phyloP scores from a whole-genome alignment of 2,797 vertebrate genomes.

The Anniella stebbinsi region DNA sequence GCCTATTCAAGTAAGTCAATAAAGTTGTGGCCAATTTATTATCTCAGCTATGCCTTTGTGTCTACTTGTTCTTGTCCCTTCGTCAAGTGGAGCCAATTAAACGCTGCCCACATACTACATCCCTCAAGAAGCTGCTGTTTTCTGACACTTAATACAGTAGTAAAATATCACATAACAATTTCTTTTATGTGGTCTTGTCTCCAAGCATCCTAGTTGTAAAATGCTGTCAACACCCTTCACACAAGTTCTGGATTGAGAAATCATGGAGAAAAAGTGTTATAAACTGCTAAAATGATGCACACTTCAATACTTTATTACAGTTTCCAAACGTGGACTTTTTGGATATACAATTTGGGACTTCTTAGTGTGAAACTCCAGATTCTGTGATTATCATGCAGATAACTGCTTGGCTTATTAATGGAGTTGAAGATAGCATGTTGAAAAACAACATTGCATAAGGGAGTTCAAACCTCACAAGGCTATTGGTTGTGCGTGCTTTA shows the following conservation, averaged over 20 bases:
- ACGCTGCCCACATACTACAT: background rate
- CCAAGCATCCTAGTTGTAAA: background rate
- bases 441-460: conserved; percentile 4
- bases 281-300: background rate
- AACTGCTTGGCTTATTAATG: conserved; percentile 18
- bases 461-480: conserved; percentile 27
- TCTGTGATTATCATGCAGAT: background rate
- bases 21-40: too few species aligned
- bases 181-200: background rate
- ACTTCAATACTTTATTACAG: background rate
- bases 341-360: background rate
- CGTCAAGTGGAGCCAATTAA: too few species aligned
- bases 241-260: background rate
- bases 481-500: background rate
- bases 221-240: background rate
- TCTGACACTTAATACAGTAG: background rate
- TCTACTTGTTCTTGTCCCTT: too few species aligned
- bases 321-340: background rate
- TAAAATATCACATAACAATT: background rate
- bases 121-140: background rate
- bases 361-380: background rate
- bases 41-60: too few species aligned
- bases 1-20: too few species aligned
- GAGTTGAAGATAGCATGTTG: background rate
- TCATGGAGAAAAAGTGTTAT: background rate